Evolutionary conservation across 2,888 invertebrate species (phyloP).

Genomic region (Orgyia antiqua): DNA sequence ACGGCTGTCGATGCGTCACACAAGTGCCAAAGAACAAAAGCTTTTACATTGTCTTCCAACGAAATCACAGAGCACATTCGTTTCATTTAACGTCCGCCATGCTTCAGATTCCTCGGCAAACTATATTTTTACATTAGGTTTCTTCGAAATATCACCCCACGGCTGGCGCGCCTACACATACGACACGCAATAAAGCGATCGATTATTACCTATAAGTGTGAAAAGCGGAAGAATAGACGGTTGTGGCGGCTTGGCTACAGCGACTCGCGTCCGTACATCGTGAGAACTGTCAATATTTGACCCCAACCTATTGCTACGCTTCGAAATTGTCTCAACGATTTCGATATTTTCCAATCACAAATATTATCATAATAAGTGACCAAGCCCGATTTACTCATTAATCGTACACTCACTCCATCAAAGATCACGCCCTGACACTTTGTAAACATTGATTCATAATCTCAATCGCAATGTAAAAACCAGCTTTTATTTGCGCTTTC

Average conservation of each 20-base stretch:
- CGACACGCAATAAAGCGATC: conserved; percentile 71
- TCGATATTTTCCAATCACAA: conserved; percentile 71
- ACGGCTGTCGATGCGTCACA: conserved; percentile 33
- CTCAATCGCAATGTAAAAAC: conserved; percentile 63
- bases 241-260: conserved; percentile 30
- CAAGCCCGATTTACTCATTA: conserved; percentile 25
- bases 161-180: conserved; percentile 54
- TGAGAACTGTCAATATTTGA: conserved; percentile 77
- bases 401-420: conserved; percentile 27
- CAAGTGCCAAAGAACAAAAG: conserved; percentile 31
- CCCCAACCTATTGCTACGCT: conserved; percentile 53
- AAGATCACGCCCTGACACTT: conserved; percentile 39
- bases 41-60: conserved; percentile 27
- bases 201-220: conserved; percentile 77
- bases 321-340: conserved; percentile 74
- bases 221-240: conserved; percentile 68
- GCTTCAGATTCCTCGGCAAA: conserved; percentile 46
- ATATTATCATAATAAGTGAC: conserved; percentile 49
- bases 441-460: conserved; percentile 61
- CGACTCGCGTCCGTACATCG: conserved; percentile 63
- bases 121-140: conserved; percentile 54
- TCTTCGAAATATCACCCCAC: conserved; percentile 63
- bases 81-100: conserved; percentile 58
- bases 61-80: conserved; percentile 39
- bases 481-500: conserved; percentile 75